Base-by-base conservation (phyloP, 2,797 vertebrate species). In the Passerculus sandwichensis region DNA sequence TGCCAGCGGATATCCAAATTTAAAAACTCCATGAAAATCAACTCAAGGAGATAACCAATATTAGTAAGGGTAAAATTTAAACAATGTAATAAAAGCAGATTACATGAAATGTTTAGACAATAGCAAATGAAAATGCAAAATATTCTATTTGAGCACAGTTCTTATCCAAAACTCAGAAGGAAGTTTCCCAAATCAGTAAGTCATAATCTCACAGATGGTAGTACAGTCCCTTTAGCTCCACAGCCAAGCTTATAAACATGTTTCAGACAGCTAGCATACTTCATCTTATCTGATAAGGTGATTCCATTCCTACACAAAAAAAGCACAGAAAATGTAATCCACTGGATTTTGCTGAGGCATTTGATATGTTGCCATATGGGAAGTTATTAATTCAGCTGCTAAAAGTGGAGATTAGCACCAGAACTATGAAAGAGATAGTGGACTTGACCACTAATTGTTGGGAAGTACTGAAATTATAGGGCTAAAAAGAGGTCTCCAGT, bases 231-330 rank as follows among this genome's bases (percentile, higher is more conserved):
- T 82, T 62, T 79, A 79, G 60, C 59, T 87, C 59, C 45, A 76
- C 56, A 56, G 66, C 48, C 85, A 94, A 95, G 32, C n/a, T 62
- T 64, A 76, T 76, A 90, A 95, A 93, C 22, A 29, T 50, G 57
- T 61, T 85, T 79, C 71, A 85, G 48, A 53, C 40, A 88, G 73
- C 60, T 40, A 83, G 32, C 7, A 0, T 32, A 26, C 13, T 87
- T 91, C 47, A 40, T 82, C 67, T 93, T 64, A 87, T 89, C 92
- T 89, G 95, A 94, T 94, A 88, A 76, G 51, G 26, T 50, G 83
- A 79, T 61, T 91, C 15, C 38, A 82, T 88, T 90, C 38, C 67
- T 87, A 77, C 50, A 54, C 19, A 87, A 90, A 93, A 56, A 66
- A 86, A 82, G 6, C 32, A 61, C 22, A 87, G 51, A 78, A 57